phyloP scores from a whole-genome alignment of 2,113 vertebrate genomes.

The Emydura subglobosa region DNA sequence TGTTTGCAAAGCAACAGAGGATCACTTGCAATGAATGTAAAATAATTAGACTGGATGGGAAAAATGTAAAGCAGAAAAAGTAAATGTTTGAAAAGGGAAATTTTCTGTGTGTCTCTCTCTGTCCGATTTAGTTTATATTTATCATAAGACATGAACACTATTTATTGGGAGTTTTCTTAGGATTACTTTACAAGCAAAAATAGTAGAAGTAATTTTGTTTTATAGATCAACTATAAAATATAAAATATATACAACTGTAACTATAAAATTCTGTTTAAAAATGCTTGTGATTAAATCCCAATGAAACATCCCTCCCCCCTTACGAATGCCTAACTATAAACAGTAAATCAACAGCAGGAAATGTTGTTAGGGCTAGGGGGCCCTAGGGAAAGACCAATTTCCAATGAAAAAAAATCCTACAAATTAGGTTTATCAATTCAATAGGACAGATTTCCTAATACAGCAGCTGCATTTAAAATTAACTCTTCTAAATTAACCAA shows the following conservation, averaged over 20 bases:
- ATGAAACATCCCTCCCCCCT: not conserved
- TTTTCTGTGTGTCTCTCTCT: slow-evolving; percentile 13
- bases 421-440: slow-evolving; percentile 56
- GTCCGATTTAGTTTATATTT: slow-evolving; percentile 56
- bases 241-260: too few species aligned
- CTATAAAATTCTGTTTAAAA: slow-evolving; percentile 6
- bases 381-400: slow-evolving; percentile 34
- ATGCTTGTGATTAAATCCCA: slow-evolving; percentile 41
- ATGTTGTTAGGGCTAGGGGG: not conserved
- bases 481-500: slow-evolving; percentile 67
- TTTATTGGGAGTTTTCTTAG: slow-evolving; percentile 45
- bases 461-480: slow-evolving; percentile 67
- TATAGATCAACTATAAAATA: not conserved
- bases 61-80: slow-evolving; percentile 52
- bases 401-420: slow-evolving; percentile 58
- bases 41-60: slow-evolving; percentile 16
- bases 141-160: slow-evolving; percentile 46
- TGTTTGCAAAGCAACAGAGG: slow-evolving; percentile 21
- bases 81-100: slow-evolving; percentile 22
- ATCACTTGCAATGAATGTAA: not conserved
- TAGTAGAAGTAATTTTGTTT: slow-evolving; percentile 51
- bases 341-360: slow-evolving; percentile 21
- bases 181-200: slow-evolving; percentile 30
- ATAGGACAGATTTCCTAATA: slow-evolving; percentile 52
- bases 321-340: slow-evolving; percentile 63